Percentiles rank a stretch among this genome's conserved stretches.
Evolutionary conservation across 2,888 invertebrate species (phyloP).

Genomic region (Troides oblongomaculatus): DNA sequence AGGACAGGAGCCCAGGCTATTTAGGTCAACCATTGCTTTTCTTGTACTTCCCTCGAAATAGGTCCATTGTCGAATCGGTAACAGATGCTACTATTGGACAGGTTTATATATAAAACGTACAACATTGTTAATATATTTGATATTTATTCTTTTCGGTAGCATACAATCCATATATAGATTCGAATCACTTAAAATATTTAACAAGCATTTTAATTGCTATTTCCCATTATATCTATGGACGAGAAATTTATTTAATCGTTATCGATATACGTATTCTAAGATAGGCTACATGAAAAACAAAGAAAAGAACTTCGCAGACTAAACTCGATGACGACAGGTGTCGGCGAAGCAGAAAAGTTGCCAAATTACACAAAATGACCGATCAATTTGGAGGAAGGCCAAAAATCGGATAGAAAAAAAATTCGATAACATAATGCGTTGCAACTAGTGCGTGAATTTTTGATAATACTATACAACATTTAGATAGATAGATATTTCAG

Average conservation of each 20-base stretch:
- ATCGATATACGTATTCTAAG: conserved; percentile 17
- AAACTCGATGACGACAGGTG: conserved; percentile 65
- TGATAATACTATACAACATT: too few relatives aligned
- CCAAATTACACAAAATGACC: conserved; percentile 66
- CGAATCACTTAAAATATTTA: too few relatives aligned
- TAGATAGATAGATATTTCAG: too few relatives aligned
- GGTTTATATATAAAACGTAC: background rate
- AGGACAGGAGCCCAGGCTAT: conserved; percentile 36
- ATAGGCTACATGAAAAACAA: conserved; percentile 34
- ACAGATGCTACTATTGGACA: conserved; percentile 6
- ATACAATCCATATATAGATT: background rate
- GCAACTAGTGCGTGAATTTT: conserved; percentile 2
- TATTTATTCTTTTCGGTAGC: too few relatives aligned
- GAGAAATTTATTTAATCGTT: too few relatives aligned
- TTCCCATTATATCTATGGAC: too few relatives aligned
- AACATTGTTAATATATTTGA: background rate
- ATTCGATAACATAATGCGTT: conserved; percentile 31
- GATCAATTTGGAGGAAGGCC: conserved; percentile 62
- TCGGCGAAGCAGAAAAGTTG: conserved; percentile 54
- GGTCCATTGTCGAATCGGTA: conserved; percentile 36
- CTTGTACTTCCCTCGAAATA: conserved; percentile 42
- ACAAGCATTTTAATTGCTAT: too few relatives aligned
- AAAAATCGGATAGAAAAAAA: conserved; percentile 45
- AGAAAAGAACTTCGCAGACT: conserved; percentile 49
- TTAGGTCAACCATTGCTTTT: conserved; percentile 40